A percentile compares a stretch with the other conserved stretches of the same genome.
These are phyloP conservation scores for Asbolus verrucosus DNA, from an alignment of 1,140 invertebrate species.

Conservation along the genomic window DNA sequence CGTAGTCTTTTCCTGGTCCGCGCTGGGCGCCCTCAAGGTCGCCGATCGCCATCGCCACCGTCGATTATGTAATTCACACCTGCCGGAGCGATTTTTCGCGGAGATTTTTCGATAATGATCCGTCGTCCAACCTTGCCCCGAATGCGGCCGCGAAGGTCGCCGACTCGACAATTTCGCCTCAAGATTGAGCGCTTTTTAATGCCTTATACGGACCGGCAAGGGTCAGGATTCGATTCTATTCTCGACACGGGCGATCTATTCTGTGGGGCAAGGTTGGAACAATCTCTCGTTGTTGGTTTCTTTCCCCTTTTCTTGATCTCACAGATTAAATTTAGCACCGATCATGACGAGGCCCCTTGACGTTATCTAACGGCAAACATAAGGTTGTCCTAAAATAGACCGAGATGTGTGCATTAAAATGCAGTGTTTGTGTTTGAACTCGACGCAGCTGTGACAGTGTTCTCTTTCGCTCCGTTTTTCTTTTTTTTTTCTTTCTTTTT, in stretches of 20 bases:
- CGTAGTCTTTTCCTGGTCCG: too few species aligned
- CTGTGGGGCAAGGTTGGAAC: conserved; percentile 19
- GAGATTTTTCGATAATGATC: too few species aligned
- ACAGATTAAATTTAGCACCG: neutral
- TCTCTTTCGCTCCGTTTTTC: too few species aligned
- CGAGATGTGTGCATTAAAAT: conserved; percentile 9
- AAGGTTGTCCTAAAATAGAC: neutral
- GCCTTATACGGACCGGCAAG: conserved; percentile 23
- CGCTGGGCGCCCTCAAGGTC: too few species aligned
- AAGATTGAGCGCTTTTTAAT: conserved; percentile 29
- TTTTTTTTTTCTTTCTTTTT: neutral
- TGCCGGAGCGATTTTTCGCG: too few species aligned
- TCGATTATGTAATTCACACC: too few species aligned
- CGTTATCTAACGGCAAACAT: neutral
- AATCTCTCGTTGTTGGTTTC: too few species aligned
- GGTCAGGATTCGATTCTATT: conserved; percentile 26
- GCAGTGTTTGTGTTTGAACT: conserved; percentile 10
- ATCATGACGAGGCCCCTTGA: too few species aligned
- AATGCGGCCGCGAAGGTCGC: conserved; percentile 47
- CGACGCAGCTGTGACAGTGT: conserved; percentile 13
- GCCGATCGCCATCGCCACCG: too few species aligned
- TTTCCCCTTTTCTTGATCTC: too few species aligned
- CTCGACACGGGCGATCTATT: conserved; percentile 6
- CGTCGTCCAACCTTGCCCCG: conserved; percentile 46
- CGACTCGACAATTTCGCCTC: conserved; percentile 44